phyloP scores from a whole-genome alignment of 2,113 vertebrate species.

The Lycaon pictus region DNA sequence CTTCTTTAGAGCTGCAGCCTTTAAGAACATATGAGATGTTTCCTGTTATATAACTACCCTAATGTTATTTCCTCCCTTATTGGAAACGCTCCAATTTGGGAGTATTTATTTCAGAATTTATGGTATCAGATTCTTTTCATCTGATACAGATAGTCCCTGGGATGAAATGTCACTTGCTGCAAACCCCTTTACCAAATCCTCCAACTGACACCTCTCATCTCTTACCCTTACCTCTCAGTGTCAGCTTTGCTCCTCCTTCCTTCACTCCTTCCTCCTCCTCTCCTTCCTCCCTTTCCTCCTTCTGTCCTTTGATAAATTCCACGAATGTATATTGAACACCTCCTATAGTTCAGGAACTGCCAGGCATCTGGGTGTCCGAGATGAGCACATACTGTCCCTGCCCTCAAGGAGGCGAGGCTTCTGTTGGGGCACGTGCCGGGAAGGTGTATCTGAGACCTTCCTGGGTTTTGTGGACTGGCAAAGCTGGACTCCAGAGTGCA shows the following conservation, averaged over 20 bases:
- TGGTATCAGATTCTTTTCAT: not conserved
- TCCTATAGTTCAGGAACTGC: not conserved
- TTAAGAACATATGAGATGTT: not conserved
- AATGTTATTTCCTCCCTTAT: not conserved
- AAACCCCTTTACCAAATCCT: not conserved
- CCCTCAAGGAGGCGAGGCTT: not conserved
- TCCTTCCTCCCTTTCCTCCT: not conserved
- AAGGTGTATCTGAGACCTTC: not conserved
- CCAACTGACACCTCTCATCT: not conserved
- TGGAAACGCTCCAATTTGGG: not conserved
- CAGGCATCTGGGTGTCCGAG: not conserved
- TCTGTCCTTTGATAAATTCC: not conserved
- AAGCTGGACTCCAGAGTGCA: not conserved
- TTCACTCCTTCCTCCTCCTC: not conserved
- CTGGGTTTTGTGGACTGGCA: not conserved
- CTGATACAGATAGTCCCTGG: not conserved
- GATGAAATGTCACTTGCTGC: not conserved
- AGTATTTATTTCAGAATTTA: slow-evolving; percentile 40
- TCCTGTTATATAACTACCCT: not conserved
- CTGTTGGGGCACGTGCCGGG: rapidly evolving
- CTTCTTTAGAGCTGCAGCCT: not conserved
- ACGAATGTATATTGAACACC: not conserved
- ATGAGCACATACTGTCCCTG: not conserved
- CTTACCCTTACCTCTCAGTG: not conserved
- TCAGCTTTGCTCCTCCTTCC: not conserved